Conservation (phyloP, 2,888 invertebrate species). For the Shargacucullia verbasci region DNA sequence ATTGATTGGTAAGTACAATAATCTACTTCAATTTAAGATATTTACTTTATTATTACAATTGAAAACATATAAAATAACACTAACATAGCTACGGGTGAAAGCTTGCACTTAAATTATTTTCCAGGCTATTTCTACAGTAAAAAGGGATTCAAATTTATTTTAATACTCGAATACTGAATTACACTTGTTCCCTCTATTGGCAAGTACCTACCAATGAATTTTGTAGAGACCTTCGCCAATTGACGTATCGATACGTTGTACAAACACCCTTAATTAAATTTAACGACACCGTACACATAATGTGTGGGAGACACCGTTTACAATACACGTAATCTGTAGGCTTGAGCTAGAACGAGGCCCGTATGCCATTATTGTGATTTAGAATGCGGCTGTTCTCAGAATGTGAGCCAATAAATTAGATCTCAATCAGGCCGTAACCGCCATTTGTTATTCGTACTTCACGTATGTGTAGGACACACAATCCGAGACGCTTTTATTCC, state of each 20-base stretch:
- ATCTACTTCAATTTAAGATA: no score
- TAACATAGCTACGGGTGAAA: background rate
- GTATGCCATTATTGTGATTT: constrained; percentile 84
- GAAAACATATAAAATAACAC: no score
- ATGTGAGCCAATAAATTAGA: constrained; percentile 86
- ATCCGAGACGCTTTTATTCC: constrained; percentile 45
- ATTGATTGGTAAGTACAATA: no score
- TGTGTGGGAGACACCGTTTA: constrained; percentile 65
- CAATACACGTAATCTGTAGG: constrained; percentile 74
- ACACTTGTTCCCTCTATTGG: constrained; percentile 16
- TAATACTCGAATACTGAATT: constrained; percentile 7
- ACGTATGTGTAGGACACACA: constrained; percentile 59
- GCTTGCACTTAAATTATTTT: constrained; percentile 8
- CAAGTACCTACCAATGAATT: constrained; percentile 40
- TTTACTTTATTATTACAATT: no score
- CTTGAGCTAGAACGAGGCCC: constrained; percentile 71
- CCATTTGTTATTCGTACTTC: constrained; percentile 79
- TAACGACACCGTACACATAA: constrained; percentile 59
- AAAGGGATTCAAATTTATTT: constrained; percentile 12
- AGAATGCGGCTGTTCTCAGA: constrained; percentile 80
- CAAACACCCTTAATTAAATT: constrained; percentile 60
- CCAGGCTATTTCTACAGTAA: constrained; percentile 1
- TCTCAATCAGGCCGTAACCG: constrained; percentile 84
- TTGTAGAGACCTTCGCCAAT: constrained; percentile 17
- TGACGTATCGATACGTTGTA: constrained; percentile 41